phyloP scores from a whole-genome alignment of 2,113 vertebrate genomes.

The Pantherophis guttatus region DNA sequence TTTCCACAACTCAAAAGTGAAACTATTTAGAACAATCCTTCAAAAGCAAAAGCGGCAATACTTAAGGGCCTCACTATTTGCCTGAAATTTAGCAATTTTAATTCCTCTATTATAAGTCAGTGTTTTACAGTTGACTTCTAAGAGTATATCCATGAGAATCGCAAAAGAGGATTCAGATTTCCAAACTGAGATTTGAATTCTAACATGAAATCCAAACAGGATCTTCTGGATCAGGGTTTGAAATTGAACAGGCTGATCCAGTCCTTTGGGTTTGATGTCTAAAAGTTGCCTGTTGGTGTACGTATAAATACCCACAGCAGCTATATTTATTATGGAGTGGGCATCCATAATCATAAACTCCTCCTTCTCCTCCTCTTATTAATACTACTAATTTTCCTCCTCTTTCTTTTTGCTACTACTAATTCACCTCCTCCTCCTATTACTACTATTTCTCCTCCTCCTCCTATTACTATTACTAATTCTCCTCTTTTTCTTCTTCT shows the following conservation, averaged over 20 bases:
- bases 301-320: background rate
- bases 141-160: background rate
- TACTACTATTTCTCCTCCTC: background rate
- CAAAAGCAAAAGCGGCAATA: too few relatives aligned
- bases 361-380: background rate
- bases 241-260: background rate
- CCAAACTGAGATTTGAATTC: background rate
- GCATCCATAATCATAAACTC: background rate
- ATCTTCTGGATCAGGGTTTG: background rate
- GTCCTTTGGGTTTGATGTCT: background rate
- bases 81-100: background rate
- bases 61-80: background rate
- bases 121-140: background rate
- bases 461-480: too few relatives aligned
- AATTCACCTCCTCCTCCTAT: background rate
- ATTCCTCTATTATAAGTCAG: background rate
- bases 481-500: too few relatives aligned
- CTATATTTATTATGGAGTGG: background rate
- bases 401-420: too few relatives aligned
- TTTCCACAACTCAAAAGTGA: too few relatives aligned
- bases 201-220: background rate
- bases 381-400: background rate
- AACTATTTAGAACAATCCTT: background rate
- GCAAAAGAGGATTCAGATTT: background rate
- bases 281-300: background rate